A percentile compares a stretch with the other conserved stretches of the same genome.
These are phyloP conservation scores for Sebastes iracundus DNA, from an alignment of 2,797 vertebrate genomes.

Conservation along the genomic window DNA sequence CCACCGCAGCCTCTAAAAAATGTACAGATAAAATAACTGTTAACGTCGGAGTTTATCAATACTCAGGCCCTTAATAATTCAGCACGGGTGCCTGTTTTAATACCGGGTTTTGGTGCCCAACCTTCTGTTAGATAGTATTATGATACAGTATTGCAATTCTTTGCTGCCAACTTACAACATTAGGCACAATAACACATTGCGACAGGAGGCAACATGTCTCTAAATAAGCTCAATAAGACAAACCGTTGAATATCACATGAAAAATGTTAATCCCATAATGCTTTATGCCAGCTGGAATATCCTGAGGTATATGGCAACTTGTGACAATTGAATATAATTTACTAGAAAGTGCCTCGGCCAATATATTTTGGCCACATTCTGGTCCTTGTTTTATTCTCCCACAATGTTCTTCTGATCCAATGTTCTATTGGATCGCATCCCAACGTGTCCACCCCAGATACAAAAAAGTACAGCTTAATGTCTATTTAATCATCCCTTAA, in stretches of 20 bases:
- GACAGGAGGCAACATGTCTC: background rate
- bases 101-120: background rate
- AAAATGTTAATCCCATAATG: constrained; percentile 1
- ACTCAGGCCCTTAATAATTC: background rate
- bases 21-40: background rate
- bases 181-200: background rate
- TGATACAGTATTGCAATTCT: constrained; percentile 6
- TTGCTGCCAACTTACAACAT: constrained; percentile 2
- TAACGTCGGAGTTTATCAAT: background rate
- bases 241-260: background rate
- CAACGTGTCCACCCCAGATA: background rate
- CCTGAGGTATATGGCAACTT: background rate
- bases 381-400: background rate
- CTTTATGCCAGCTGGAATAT: background rate
- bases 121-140: background rate
- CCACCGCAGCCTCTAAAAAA: background rate
- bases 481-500: background rate
- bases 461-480: constrained; percentile 11
- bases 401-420: background rate
- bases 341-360: background rate
- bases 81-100: background rate
- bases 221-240: background rate
- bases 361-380: background rate
- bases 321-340: constrained; percentile 1
- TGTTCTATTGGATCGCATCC: background rate